Base-by-base conservation (phyloP, 2,797 vertebrate genomes). In the Cynodonichthys magdalenae region DNA sequence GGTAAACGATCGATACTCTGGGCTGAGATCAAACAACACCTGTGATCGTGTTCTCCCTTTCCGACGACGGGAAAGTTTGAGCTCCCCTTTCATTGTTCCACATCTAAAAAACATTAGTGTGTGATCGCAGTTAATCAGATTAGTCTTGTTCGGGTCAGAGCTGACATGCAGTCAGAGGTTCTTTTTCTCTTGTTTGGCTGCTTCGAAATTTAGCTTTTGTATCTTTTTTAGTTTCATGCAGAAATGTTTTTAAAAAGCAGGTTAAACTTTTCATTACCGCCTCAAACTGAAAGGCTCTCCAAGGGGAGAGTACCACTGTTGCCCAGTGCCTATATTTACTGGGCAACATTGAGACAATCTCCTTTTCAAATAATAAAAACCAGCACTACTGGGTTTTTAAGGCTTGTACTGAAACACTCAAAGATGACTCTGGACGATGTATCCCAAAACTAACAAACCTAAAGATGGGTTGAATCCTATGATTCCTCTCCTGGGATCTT, bases 61-160 rank as follows among this genome's bases (percentile, higher is more conserved):
- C 39, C 59, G 72, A 56, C 34, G 2, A 70, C 28, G 45, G 15
- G 65, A 80, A 72, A 80, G 74, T 61, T 27, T 1, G 0, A 29
- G 66, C 69, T 83, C 71, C 3, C 51, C 52, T 89, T 83, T 79
- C 84, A 74, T 18, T 0, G 74, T 76, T 79, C 48, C 55, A 24
- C 45, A 28, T 17, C 7, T 52, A 71, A 71, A 73, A 58, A 28
- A 49, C 54, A 36, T 56, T 42, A 31, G 74, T 70, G 74, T 83
- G 71, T 53, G 69, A 81, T 82, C 48, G 27, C 74, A 59, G 65
- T 79, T 73, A 60, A 63, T 70, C 54, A 44, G 59, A 76, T 68
- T 42, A 65, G 44, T 20, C 46, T 39, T 9, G 46, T 53, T 77
- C 51, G 24, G 52, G 6, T 15, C 15, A 12, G 29, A 27, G 47